phyloP scores from a whole-genome alignment of 2,113 vertebrate species.

The Morone chrysops region DNA sequence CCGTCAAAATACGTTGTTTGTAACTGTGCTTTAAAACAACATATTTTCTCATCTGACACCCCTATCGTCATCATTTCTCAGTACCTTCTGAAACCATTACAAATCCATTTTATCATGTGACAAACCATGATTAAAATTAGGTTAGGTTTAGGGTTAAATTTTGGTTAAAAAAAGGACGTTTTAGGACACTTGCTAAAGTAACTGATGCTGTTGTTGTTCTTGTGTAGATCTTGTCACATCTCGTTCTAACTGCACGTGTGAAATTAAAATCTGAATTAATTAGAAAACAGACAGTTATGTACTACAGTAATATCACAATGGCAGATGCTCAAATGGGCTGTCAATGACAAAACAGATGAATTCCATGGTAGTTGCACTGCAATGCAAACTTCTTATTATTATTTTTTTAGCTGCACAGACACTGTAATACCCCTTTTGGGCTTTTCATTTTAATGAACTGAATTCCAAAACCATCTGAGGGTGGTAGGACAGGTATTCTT shows the following conservation, averaged over 20 bases:
- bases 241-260: background rate
- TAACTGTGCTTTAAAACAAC: background rate
- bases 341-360: background rate
- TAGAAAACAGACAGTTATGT: background rate
- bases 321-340: slow-evolving; percentile 10
- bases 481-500: background rate
- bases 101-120: background rate
- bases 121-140: background rate
- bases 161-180: background rate
- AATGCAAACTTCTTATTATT: background rate
- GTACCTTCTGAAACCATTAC: background rate
- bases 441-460: background rate
- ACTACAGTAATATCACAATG: background rate
- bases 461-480: background rate
- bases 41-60: background rate
- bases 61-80: background rate
- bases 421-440: background rate
- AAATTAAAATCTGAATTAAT: slow-evolving; percentile 3
- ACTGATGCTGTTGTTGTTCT: background rate
- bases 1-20: background rate
- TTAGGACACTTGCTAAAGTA: background rate
- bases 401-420: background rate
- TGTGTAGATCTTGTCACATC: too few relatives aligned
- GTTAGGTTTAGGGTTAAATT: background rate
- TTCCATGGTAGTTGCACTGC: background rate